Percentiles rank a stretch among this genome's conserved stretches.
Conservation (phyloP, 2,113 vertebrate genomes). For the Python bivittatus region DNA sequence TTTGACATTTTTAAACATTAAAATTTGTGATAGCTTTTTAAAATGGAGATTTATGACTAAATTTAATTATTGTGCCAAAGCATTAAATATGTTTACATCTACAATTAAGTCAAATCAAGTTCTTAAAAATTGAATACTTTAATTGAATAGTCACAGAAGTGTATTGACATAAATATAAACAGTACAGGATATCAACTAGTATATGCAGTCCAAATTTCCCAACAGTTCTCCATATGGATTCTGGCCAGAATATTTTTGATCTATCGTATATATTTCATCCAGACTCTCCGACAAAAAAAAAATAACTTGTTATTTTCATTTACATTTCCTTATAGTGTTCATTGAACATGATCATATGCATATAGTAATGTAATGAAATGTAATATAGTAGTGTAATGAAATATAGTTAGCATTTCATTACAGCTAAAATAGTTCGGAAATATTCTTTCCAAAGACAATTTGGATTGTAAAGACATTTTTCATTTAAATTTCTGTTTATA, state of each 20-base stretch:
- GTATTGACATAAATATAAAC: not conserved
- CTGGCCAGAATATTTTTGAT: not conserved
- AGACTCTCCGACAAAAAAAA: not conserved
- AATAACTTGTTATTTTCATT: not conserved
- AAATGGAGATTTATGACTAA: slow-evolving; percentile 10
- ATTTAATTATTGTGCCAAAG: not conserved
- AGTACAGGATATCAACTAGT: not conserved
- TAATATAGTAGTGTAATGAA: no score
- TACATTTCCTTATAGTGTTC: not conserved
- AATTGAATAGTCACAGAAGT: not conserved
- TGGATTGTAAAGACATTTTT: not conserved
- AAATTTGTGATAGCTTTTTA: not conserved
- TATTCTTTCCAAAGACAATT: not conserved
- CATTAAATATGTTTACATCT: not conserved
- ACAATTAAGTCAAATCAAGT: not conserved
- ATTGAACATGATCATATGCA: not conserved
- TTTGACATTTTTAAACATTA: slow-evolving; percentile 1
- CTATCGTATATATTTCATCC: not conserved
- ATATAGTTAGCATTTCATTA: not conserved
- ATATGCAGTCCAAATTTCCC: not conserved
- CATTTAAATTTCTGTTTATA: not conserved
- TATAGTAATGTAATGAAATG: no score
- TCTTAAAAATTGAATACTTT: not conserved
- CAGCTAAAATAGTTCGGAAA: not conserved
- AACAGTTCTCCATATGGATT: not conserved